phyloP scores from a whole-genome alignment of 1,140 invertebrate species.

The Eumeta japonica region DNA sequence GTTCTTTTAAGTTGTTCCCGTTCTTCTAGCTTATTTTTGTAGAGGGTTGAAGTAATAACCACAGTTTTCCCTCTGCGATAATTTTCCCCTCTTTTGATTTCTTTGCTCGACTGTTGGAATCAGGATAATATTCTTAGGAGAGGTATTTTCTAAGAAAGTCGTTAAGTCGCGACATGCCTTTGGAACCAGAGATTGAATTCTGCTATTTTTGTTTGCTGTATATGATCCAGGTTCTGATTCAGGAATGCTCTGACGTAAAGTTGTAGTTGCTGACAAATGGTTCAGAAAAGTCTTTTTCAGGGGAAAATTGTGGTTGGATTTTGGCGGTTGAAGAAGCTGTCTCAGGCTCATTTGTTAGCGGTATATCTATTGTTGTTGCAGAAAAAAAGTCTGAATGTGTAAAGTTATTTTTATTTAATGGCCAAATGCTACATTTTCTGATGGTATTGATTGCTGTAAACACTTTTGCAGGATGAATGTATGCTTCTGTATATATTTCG shows the following conservation, averaged over 20 bases:
- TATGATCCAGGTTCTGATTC: constrained; percentile 10
- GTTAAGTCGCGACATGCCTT: too few relatives aligned
- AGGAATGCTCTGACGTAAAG: constrained; percentile 6
- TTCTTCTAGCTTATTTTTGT: too few relatives aligned
- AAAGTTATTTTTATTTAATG: constrained; percentile 32
- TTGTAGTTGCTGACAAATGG: constrained; percentile 5
- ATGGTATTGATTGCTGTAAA: constrained; percentile 37
- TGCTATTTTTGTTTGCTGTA: constrained; percentile 4
- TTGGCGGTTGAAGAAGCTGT: constrained; percentile 9
- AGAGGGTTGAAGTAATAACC: too few relatives aligned
- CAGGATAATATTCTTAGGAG: too few relatives aligned
- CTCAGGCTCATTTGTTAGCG: constrained; percentile 7
- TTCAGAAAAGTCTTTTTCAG: constrained; percentile 3
- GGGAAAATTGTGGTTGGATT: constrained; percentile 4
- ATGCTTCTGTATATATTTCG: too few relatives aligned
- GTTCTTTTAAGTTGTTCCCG: too few relatives aligned
- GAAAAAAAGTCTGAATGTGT: constrained; percentile 28
- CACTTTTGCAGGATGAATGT: constrained; percentile 29
- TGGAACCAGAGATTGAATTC: too few relatives aligned
- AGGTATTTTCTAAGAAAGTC: too few relatives aligned
- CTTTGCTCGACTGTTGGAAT: too few relatives aligned
- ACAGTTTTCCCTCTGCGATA: too few relatives aligned
- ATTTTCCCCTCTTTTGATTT: too few relatives aligned
- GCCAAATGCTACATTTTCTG: constrained; percentile 34
- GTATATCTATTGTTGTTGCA: constrained; percentile 22